Evolutionary conservation across 2,888 invertebrate species (phyloP), one percentile per base, ranked within the genome.

Genomic region (Spodoptera exigua): DNA sequence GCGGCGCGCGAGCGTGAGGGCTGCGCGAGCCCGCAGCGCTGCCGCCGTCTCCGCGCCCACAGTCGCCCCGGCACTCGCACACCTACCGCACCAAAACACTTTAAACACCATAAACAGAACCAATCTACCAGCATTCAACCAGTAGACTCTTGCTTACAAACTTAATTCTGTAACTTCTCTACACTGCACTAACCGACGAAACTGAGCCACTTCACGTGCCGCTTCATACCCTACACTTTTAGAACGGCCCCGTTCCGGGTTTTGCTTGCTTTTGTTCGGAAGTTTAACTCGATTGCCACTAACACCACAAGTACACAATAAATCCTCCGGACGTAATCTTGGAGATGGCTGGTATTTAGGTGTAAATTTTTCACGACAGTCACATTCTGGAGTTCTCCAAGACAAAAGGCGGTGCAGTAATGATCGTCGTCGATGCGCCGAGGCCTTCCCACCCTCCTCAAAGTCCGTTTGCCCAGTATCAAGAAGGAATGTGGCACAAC

Each of bases 1-100:
- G 77, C 97, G 96, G 34, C 96, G 94, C 57, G 96, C 96, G 44
- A 96, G 93, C 44, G 96, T 95, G 51, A 96, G 92, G 10, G 96
- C 94, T 0, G 96, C 96, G 41, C 96, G 95, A 40, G 96, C 95
- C 66, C 95, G 94, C 46, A 94, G 78, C n/a, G 91, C 93, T 7
- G 92, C 91, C 55, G 92, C 88, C 5, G 93, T 93, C 80, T 93
- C 93, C 76, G 89, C 83, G 67, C 94, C 87, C 62, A 93, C 93
- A 44, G 91, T 90, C 14, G 92, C 91, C 67, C 92, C 93, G 17
- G 92, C 92, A 82, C 94, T 94, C 76, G 95, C 95, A 79, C 95
- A 95, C 90, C 94, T 93, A 85, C 74, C 78, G 83, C 82, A 85
- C 78, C 88, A 89, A 80, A 78, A 85, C 81, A 79, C 76, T 80